Base-by-base conservation (phyloP, 2,113 vertebrate species). In the Eidolon helvum region DNA sequence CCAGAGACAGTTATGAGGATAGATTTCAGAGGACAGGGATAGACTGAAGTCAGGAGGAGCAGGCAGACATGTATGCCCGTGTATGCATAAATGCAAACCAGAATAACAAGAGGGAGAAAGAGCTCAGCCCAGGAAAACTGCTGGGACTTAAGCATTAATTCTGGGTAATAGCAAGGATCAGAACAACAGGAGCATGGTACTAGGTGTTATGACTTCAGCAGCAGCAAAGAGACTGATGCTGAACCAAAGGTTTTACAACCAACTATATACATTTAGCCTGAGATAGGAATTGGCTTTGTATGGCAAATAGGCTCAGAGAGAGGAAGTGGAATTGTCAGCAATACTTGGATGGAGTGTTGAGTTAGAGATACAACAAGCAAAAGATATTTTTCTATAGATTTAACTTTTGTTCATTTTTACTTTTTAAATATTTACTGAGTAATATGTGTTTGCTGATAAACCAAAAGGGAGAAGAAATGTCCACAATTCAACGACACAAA, bases 351-450 rank as follows among this genome's bases (percentile, higher is more conserved):
- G 38, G 18, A 90, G 19, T 14, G 33, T 10, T 72, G 33, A n/a
- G 2, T 5, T 88, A 10, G 30, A 26, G 43, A 77, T 79, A 82
- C 7, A 35, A 43, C 3, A 40, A 92, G 21, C 11, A 55, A 53
- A 78, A 16, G 7, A 30, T 48, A 12, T 53, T 91, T 91, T 83
- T n/a, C 53, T 75, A 28, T 78, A 87, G 45, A 66, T 45, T 50
- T 83, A 69, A 63, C 26, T 80, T 95, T 91, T 80, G 24, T 69
- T 92, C 14, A 55, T 63, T 89, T 89, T 95, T 78, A 59, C 15
- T 86, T 50, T 86, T 18, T 10, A 79, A 87, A 87, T 85, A 59
- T 50, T 66, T 43, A 35, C 22, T 43, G 55, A 83, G 50, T 21
- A 66, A 16, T 59, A 38, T 21, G 7, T 79, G 38, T 53, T 84